These are phyloP conservation scores for Porites cylindrica DNA, from an alignment of 92 coral and sea anemone genomes.

Conservation along the genomic window DNA sequence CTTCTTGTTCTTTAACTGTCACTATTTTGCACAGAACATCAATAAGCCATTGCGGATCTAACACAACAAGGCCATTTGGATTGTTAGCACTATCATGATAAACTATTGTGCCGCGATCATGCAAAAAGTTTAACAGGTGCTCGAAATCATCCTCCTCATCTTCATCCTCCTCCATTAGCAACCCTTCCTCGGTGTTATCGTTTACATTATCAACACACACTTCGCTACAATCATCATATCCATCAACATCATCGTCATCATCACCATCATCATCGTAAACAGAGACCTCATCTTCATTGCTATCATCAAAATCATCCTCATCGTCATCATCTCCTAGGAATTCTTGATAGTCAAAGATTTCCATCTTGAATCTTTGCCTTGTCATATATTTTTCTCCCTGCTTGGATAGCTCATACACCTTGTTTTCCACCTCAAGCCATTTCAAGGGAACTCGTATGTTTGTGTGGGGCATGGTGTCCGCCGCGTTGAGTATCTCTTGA, in stretches of 20 bases:
- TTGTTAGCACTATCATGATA: constrained; percentile 2
- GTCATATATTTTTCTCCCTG: neutral
- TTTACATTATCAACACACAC: neutral
- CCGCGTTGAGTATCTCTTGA: neutral
- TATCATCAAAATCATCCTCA: neutral
- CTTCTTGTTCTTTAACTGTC: constrained; percentile 10
- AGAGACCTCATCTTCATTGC: neutral
- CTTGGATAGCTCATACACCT: neutral
- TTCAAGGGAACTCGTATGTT: constrained; percentile 24
- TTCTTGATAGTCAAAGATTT: neutral
- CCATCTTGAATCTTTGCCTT: constrained; percentile 7
- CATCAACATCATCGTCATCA: neutral
- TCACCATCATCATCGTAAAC: neutral
- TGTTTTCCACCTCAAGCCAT: constrained; percentile 39
- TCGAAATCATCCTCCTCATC: constrained; percentile 16
- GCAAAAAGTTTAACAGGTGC: constrained; percentile 34
- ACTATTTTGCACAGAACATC: constrained; percentile 1
- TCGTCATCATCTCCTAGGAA: neutral
- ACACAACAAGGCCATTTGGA: constrained; percentile 26
- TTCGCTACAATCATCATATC: neutral
- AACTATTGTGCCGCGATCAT: constrained; percentile 29
- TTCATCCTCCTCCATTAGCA: neutral
- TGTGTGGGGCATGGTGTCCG: constrained; percentile 25
- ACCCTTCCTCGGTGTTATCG: neutral
- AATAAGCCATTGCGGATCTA: constrained; percentile 37